Evolutionary conservation across 2,113 vertebrate species (phyloP), one percentile per base, ranked within the genome.

Genomic region (Cynoglossus semilaevis): DNA sequence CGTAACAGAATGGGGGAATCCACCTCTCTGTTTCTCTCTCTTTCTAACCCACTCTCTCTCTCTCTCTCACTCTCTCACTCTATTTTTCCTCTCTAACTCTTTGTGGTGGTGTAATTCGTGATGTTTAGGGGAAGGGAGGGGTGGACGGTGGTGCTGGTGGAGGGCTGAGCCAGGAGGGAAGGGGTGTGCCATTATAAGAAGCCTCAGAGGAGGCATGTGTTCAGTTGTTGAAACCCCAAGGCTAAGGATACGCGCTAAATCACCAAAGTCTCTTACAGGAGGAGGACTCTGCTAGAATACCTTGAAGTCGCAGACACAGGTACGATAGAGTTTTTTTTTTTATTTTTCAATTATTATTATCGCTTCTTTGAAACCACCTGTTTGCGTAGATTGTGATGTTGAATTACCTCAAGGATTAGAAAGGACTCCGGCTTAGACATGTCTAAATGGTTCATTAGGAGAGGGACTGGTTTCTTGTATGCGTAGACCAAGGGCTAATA

Each of bases 111-210:
- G 77, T 68, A 76, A 53, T 53, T 58, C 68, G 63, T 64, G 76
- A 69, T 74, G 40, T 67, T 51, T 64, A 74, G 67, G 54, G 50
- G 75, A 76, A 41, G 81, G 70, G 62, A 52, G 67, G 63, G 49
- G 61, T 51, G 50, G 51, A 9, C 4, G 48, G 22, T 19, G 19
- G 47, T 19, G 44, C 17, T n/a, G 49, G 69, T 55, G 53, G 70
- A 77, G 80, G 82, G 81, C 38, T 83, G 86, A 79, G 81, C 80
- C 76, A 82, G 80, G 79, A 84, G 83, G 83, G 77, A 89, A 88
- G 88, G 87, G 88, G 87, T 82, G 87, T 87, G 87, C 85, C 78
- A 54, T 74, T 91, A 91, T 91, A 91, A 91, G 87, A 84, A 89
- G 85, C 83, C 86, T 88, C 84, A 88, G 86, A 85, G 81, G 83